Evolutionary conservation across 2,888 invertebrate genomes (phyloP).

Genomic region (Petrolisthes cinctipes): DNA sequence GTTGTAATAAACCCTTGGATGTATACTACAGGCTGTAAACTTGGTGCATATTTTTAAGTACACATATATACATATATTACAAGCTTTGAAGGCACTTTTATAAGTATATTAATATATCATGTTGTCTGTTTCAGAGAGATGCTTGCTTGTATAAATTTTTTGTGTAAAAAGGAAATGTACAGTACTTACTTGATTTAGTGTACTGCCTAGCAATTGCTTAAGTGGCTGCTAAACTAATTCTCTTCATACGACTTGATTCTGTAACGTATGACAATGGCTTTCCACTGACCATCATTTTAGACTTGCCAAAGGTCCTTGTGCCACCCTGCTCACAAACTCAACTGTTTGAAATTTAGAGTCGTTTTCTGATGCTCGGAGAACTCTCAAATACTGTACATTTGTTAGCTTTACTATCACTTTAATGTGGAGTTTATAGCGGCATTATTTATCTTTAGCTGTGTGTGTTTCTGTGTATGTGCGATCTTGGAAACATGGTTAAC

Average conservation of each 20-base stretch:
- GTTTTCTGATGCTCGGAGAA: not conserved
- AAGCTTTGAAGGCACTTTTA: constrained; percentile 12
- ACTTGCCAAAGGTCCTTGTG: not conserved
- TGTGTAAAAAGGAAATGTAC: not conserved
- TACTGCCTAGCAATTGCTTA: not conserved
- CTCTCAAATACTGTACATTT: constrained; percentile 3
- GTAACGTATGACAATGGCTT: not conserved
- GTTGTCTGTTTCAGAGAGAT: not conserved
- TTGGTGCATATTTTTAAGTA: constrained; percentile 5
- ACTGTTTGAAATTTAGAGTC: not conserved
- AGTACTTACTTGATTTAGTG: not conserved
- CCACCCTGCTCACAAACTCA: not conserved
- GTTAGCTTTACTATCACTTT: not conserved
- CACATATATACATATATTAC: not conserved
- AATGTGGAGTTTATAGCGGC: too few relatives aligned
- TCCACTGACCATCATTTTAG: constrained; percentile 11
- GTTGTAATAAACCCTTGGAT: not conserved
- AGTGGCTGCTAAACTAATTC: not conserved
- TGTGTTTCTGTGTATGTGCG: too few relatives aligned
- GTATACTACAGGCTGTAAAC: constrained; percentile 9
- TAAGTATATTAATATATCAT: not conserved
- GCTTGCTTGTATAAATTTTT: not conserved
- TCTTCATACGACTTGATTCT: not conserved
- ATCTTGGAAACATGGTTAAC: too few relatives aligned
- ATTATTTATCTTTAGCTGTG: too few relatives aligned